Conservation (phyloP, 1,140 invertebrate genomes). For the Xylocopa sonorina region DNA sequence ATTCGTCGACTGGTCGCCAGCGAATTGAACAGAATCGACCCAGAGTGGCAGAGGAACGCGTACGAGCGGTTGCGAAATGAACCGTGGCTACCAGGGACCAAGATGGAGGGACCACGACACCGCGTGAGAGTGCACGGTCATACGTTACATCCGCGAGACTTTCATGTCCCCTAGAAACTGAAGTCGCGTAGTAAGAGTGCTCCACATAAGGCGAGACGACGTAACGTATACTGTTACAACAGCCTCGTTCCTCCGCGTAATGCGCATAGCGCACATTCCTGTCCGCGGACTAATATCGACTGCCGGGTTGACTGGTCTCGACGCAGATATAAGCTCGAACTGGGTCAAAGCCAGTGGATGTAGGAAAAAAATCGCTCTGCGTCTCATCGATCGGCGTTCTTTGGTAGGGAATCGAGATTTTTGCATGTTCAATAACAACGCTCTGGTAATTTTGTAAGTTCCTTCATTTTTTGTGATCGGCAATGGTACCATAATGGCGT, state of each 20-base stretch:
- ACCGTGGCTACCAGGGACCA: not conserved
- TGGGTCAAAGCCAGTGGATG: conserved; percentile 35
- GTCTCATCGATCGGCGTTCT: not conserved
- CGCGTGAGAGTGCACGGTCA: conserved; percentile 7
- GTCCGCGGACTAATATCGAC: conserved; percentile 55
- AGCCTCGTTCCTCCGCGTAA: conserved; percentile 48
- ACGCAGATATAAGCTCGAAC: conserved; percentile 21
- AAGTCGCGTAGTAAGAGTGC: conserved; percentile 53
- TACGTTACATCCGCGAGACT: conserved; percentile 25
- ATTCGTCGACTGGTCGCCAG: not conserved
- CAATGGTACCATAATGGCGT: too few species aligned
- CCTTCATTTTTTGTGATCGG: too few species aligned
- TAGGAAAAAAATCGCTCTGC: not conserved
- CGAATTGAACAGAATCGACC: not conserved
- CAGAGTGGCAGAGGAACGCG: not conserved
- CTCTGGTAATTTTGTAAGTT: too few species aligned
- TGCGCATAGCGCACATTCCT: conserved; percentile 46
- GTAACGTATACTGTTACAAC: conserved; percentile 50
- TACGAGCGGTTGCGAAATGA: not conserved
- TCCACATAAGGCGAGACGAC: conserved; percentile 50
- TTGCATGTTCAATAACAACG: too few species aligned
- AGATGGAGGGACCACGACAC: not conserved
- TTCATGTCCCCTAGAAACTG: conserved; percentile 47
- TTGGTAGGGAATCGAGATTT: not conserved
- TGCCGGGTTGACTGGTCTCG: conserved; percentile 31